Conservation (phyloP, 2,113 vertebrate species). For the Phaetusa simplex region DNA sequence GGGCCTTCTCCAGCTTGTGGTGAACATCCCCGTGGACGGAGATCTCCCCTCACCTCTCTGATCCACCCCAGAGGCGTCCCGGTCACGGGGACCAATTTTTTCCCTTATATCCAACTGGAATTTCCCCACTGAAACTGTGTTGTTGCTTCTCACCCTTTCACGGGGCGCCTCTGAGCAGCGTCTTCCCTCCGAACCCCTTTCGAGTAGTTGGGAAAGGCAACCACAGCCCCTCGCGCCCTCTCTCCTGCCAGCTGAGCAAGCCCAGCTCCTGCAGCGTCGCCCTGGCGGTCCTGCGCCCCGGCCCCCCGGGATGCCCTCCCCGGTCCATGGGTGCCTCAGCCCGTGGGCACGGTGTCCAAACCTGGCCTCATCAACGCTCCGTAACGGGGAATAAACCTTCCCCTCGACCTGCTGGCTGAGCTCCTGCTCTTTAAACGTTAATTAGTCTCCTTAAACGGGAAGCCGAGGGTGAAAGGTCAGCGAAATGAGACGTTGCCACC, state of each 20-base stretch:
- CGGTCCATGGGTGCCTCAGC: background rate
- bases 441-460: conserved; percentile 3
- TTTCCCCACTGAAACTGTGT: background rate
- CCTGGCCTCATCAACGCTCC: background rate
- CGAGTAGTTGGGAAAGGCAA: background rate
- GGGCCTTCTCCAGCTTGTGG: background rate
- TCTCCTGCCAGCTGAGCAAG: background rate
- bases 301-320: background rate
- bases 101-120: background rate
- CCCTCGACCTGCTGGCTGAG: background rate
- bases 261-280: background rate
- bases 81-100: background rate
- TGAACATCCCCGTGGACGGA: background rate
- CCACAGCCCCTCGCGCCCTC: background rate
- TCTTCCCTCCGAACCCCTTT: background rate
- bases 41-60: background rate
- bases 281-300: background rate
- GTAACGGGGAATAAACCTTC: background rate
- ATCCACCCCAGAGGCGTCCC: background rate
- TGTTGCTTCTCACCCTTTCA: background rate
- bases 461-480: conserved; percentile 39
- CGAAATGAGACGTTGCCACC: background rate
- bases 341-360: background rate
- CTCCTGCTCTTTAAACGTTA: conserved; percentile 39
- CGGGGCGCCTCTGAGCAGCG: background rate